Evolutionary conservation across 2,797 vertebrate species (phyloP).

Genomic region (Pangasius larnaudii): DNA sequence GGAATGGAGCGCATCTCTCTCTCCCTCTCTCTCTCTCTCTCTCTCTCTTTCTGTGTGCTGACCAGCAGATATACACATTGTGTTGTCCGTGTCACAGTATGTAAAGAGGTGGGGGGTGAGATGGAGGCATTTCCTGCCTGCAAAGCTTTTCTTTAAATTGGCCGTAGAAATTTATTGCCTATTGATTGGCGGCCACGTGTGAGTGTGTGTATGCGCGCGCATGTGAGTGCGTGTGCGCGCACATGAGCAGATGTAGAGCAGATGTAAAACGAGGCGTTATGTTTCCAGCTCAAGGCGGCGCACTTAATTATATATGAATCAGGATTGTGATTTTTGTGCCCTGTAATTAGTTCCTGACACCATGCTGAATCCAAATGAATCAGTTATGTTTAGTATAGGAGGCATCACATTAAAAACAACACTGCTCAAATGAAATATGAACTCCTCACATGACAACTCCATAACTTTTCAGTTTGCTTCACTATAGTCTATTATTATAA

Average conservation of each 20-base stretch:
- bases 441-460: not conserved
- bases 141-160: conserved; percentile 19
- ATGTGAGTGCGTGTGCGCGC: not conserved
- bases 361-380: not conserved
- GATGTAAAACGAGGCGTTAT: conserved; percentile 4
- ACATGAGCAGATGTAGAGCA: not conserved
- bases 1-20: conserved; percentile 33
- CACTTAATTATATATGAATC: conserved; percentile 24
- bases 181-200: conserved; percentile 19
- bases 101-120: not conserved
- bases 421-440: not conserved
- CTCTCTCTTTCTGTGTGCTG: not conserved
- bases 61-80: conserved; percentile 34
- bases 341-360: conserved; percentile 1
- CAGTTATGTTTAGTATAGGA: not conserved
- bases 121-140: conserved; percentile 17
- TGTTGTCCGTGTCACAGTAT: conserved; percentile 3
- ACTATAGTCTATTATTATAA: not conserved
- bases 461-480: not conserved
- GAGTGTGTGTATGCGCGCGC: not conserved
- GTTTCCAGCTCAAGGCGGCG: not conserved
- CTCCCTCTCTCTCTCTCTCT: not conserved
- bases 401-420: not conserved
- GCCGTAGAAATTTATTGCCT: not conserved
- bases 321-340: not conserved